A percentile compares a stretch with the other conserved stretches of the same genome.
phyloP scores from a whole-genome alignment of 2,113 vertebrate genomes.

The Vanacampus margaritifer region DNA sequence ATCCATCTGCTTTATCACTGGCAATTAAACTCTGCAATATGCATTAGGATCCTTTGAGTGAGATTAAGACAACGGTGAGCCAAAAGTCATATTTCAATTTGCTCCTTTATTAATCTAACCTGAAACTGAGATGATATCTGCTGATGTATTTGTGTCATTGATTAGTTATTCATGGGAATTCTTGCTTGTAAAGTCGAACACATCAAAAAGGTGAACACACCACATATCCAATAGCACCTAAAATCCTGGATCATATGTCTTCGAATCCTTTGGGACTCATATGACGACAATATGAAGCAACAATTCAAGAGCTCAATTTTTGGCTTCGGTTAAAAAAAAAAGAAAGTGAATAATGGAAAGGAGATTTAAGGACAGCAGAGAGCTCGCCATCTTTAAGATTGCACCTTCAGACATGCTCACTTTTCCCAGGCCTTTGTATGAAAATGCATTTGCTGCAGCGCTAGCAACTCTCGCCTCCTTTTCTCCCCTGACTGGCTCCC shows the following conservation, averaged over 20 bases:
- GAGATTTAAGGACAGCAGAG: neutral
- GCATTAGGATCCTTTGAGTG: constrained; percentile 34
- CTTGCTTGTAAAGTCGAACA: neutral
- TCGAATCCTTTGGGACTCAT: neutral
- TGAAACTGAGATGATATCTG: constrained; percentile 51
- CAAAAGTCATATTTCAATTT: constrained; percentile 48
- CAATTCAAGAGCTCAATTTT: neutral
- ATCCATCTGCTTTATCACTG: constrained; percentile 40
- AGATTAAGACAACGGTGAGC: constrained; percentile 34
- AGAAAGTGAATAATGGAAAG: neutral
- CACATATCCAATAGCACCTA: neutral
- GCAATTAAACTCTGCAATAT: constrained; percentile 49
- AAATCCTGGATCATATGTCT: neutral
- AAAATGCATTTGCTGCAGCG: constrained; percentile 60
- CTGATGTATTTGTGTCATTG: constrained; percentile 11
- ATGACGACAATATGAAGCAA: neutral
- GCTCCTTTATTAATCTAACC: constrained; percentile 67
- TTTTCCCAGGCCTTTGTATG: constrained; percentile 60
- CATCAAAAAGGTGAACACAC: neutral
- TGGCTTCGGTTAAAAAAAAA: neutral
- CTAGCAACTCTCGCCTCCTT: constrained; percentile 25
- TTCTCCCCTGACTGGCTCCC: constrained; percentile 15
- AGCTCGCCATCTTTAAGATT: constrained; percentile 55
- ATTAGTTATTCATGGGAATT: neutral
- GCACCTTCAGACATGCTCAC: constrained; percentile 50